These are phyloP conservation scores for Philereme vetulata DNA, from an alignment of 2,888 invertebrate species.

Conservation along the genomic window DNA sequence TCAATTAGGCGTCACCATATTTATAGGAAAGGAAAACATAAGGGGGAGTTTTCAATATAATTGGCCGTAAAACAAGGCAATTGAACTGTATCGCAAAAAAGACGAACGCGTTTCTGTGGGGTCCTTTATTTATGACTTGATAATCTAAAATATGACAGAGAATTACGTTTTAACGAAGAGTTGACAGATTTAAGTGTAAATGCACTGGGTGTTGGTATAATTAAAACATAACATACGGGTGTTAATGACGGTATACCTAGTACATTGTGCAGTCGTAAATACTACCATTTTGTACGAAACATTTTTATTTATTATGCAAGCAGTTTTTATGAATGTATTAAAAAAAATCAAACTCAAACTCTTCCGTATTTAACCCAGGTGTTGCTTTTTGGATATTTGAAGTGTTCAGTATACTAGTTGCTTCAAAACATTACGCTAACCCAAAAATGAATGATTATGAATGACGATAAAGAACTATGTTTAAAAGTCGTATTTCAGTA, in stretches of 20 bases:
- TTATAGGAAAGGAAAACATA: slow-evolving; percentile 37
- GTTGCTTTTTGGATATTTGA: no score
- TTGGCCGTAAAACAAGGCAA: slow-evolving; percentile 39
- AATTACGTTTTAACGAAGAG: slow-evolving; percentile 24
- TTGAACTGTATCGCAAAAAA: slow-evolving; percentile 27
- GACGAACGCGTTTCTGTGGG: slow-evolving; percentile 13
- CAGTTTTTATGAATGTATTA: no score
- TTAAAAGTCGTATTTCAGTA: no score
- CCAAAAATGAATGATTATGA: no score
- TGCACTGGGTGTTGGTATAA: slow-evolving; percentile 11
- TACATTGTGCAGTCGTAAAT: slow-evolving; percentile 7
- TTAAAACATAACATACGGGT: slow-evolving; percentile 8
- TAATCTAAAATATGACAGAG: slow-evolving; percentile 22
- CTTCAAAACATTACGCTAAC: no score
- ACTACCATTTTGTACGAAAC: not conserved
- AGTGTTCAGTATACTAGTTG: no score
- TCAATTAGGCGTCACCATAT: slow-evolving; percentile 36
- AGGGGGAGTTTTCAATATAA: slow-evolving; percentile 37
- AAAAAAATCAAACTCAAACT: no score
- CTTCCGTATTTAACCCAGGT: no score
- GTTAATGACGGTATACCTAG: slow-evolving; percentile 7
- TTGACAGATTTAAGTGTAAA: slow-evolving; percentile 19
- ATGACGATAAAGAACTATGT: no score
- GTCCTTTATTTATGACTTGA: slow-evolving; percentile 14
- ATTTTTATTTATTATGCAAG: not conserved